Percentiles rank a stretch among this genome's conserved stretches.
phyloP scores from a whole-genome alignment of 2,888 invertebrate species.

The Trachelus troglodyta region DNA sequence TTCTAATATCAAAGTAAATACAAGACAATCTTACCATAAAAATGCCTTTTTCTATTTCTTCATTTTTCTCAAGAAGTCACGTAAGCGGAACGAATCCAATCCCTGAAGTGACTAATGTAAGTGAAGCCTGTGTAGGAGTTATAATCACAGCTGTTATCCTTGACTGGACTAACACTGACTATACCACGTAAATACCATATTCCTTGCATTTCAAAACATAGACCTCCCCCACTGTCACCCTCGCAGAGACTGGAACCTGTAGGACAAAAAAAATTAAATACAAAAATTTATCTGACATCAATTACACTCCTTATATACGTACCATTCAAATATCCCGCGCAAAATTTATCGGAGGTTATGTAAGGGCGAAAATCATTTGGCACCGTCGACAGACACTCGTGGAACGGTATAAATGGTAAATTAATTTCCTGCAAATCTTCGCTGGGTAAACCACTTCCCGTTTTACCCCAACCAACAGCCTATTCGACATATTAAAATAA shows the following conservation, averaged over 20 bases:
- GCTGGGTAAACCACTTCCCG: conserved; percentile 35
- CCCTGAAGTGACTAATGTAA: conserved; percentile 36
- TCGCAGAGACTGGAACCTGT: conserved; percentile 44
- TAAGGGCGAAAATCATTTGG: conserved; percentile 41
- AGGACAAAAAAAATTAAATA: neutral
- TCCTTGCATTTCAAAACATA: conserved; percentile 35
- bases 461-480: conserved; percentile 48
- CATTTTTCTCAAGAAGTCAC: conserved; percentile 11
- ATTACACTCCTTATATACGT: neutral
- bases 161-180: conserved; percentile 42
- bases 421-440: conserved; percentile 36
- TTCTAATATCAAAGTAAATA: neutral
- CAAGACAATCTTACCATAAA: neutral
- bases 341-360: conserved; percentile 49
- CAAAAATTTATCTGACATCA: neutral
- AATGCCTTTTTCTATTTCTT: neutral
- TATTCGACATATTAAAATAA: conserved; percentile 10
- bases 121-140: conserved; percentile 40
- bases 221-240: conserved; percentile 46
- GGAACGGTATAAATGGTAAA: conserved; percentile 42
- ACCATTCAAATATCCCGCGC: conserved; percentile 46
- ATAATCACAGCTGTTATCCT: conserved; percentile 33
- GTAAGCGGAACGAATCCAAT: conserved; percentile 40
- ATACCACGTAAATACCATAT: conserved; percentile 46
- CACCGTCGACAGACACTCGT: conserved; percentile 38